These are phyloP conservation scores for Cotesia vestalis DNA, from an alignment of 1,140 invertebrate species.

Conservation along the genomic window DNA sequence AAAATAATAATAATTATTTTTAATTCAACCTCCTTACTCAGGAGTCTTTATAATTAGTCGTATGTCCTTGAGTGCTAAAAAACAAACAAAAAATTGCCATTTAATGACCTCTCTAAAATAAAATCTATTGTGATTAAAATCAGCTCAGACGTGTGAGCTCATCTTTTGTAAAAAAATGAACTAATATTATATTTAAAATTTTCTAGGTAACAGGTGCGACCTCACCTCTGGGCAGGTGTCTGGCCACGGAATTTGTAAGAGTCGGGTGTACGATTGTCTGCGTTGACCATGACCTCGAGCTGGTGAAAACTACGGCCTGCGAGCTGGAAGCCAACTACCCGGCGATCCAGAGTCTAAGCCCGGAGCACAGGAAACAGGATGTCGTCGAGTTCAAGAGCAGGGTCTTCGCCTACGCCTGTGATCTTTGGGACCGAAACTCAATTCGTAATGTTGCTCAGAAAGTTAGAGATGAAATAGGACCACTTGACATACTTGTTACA, in stretches of 20 bases:
- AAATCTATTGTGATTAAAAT: not conserved
- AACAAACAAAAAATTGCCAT: too few relatives aligned
- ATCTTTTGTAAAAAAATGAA: too few relatives aligned
- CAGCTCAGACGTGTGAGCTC: too few relatives aligned
- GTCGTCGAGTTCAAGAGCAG: constrained; percentile 24
- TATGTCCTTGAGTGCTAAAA: too few relatives aligned
- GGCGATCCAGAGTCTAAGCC: constrained; percentile 37
- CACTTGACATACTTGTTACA: constrained; percentile 59
- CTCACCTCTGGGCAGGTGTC: constrained; percentile 51
- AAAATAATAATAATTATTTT: too few relatives aligned
- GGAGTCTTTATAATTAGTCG: too few relatives aligned
- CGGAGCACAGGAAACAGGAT: constrained; percentile 42
- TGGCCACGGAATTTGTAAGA: constrained; percentile 57
- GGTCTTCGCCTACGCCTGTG: constrained; percentile 52
- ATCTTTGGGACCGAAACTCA: constrained; percentile 49
- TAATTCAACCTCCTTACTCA: too few relatives aligned
- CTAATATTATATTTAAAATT: not conserved
- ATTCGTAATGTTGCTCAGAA: constrained; percentile 50
- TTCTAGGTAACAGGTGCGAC: constrained; percentile 57
- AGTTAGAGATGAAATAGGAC: constrained; percentile 56
- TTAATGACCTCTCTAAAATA: too few relatives aligned
- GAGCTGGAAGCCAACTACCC: constrained; percentile 42
- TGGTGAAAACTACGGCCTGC: constrained; percentile 44
- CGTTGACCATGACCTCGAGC: constrained; percentile 50
- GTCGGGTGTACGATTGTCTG: constrained; percentile 58